Evolutionary conservation across 2,888 invertebrate species (phyloP).

Genomic region (Rotaria socialis): DNA sequence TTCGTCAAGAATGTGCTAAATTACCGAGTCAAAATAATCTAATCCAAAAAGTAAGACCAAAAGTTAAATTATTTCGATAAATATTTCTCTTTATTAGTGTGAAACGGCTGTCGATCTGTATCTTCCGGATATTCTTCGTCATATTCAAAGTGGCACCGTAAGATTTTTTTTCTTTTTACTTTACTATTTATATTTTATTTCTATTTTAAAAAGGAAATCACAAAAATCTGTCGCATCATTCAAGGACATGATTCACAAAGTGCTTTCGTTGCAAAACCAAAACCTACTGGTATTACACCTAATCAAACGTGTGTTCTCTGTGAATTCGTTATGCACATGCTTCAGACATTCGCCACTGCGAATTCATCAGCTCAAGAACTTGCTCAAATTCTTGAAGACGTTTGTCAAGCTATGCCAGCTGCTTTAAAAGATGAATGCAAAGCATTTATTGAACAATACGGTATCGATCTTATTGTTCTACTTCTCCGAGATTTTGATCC

Average conservation of each 20-base stretch:
- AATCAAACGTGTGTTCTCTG: conserved; percentile 11
- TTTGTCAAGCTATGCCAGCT: not conserved
- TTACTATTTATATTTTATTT: not conserved
- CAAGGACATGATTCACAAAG: conserved; percentile 17
- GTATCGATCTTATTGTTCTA: not conserved
- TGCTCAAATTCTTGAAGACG: not conserved
- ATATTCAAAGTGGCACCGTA: not conserved
- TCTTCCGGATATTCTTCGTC: not conserved
- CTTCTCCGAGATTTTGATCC: conserved; percentile 20
- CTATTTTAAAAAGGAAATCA: not conserved
- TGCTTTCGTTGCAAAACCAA: not conserved
- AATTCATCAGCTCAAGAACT: not conserved
- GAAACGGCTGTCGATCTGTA: conserved; percentile 15
- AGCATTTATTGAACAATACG: not conserved
- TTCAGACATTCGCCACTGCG: not conserved
- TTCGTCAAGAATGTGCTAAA: not conserved
- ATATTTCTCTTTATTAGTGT: not conserved
- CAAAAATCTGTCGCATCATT: not conserved
- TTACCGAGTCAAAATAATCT: not conserved
- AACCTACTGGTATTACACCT: not conserved
- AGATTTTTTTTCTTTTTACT: not conserved
- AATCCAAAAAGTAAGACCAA: not conserved
- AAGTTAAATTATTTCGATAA: not conserved
- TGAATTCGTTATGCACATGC: not conserved
- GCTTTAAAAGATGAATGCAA: not conserved